Percentiles rank a stretch among this genome's conserved stretches.
phyloP scores from a whole-genome alignment of 2,797 vertebrate genomes.

The Characodon lateralis region DNA sequence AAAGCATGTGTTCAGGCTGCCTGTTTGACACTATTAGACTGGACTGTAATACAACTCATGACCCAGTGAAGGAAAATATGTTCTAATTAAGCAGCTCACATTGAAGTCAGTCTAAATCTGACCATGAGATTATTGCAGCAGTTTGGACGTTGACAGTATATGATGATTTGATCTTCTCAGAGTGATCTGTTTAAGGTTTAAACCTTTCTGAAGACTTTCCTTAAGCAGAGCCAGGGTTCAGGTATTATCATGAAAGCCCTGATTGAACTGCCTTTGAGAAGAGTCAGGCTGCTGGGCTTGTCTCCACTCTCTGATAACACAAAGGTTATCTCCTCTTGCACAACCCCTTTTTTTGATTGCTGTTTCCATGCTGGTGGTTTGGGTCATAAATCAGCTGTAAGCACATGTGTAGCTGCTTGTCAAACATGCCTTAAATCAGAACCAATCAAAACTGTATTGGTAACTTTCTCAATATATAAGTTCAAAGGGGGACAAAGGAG shows the following conservation, averaged over 20 bases:
- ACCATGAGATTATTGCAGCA: not conserved
- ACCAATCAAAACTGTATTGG: constrained; percentile 6
- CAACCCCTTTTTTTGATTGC: constrained; percentile 12
- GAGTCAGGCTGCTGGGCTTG: constrained; percentile 26
- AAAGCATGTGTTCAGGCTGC: not conserved
- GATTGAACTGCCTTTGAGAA: constrained; percentile 4
- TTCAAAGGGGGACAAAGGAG: constrained; percentile 12
- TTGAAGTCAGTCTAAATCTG: not conserved
- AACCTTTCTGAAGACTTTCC: not conserved
- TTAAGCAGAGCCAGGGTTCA: constrained; percentile 14
- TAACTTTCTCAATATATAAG: not conserved
- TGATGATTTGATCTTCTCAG: not conserved
- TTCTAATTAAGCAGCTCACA: not conserved
- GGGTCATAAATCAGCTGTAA: constrained; percentile 2
- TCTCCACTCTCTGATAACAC: constrained; percentile 35
- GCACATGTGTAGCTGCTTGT: not conserved
- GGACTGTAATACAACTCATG: not conserved
- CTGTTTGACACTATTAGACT: not conserved
- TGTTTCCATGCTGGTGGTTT: not conserved
- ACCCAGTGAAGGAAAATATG: not conserved
- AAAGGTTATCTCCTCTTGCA: constrained; percentile 27
- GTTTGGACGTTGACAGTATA: not conserved
- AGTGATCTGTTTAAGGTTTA: not conserved
- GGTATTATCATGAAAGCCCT: not conserved
- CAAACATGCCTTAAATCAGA: not conserved